Evolutionary conservation across 64 coral and sea anemone species (phyloP).

Genomic region (Dendronephthya gigantea): DNA sequence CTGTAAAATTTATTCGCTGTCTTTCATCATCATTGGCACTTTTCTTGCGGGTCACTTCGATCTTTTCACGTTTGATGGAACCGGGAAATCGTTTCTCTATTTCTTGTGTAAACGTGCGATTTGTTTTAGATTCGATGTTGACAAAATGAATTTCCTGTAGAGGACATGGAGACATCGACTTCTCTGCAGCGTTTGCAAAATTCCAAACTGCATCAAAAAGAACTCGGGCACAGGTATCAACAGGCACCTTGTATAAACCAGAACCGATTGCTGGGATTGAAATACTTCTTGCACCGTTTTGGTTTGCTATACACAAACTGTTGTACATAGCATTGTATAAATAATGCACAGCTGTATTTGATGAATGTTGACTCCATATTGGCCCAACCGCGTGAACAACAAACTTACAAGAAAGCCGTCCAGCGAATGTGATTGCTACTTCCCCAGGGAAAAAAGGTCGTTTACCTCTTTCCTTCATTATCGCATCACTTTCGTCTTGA

Average conservation of each 20-base stretch:
- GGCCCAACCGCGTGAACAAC: constrained; percentile 44
- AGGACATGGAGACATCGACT: background rate
- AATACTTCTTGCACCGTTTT: background rate
- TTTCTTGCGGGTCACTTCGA: no score
- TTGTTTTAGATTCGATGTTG: constrained; percentile 35
- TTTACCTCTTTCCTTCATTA: background rate
- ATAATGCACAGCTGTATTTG: background rate
- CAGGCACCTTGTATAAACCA: constrained; percentile 42
- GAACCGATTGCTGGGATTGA: constrained; percentile 51
- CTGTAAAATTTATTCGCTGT: no score
- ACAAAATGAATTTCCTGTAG: constrained; percentile 48
- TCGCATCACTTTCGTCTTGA: background rate
- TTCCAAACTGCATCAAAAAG: constrained; percentile 31
- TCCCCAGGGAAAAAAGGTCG: background rate
- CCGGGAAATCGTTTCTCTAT: constrained; percentile 33
- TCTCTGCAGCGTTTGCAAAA: background rate
- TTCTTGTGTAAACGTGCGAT: constrained; percentile 34
- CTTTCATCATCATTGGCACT: no score
- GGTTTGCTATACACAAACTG: background rate
- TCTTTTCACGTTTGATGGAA: background rate
- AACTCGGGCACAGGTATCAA: constrained; percentile 28
- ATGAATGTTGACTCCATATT: background rate
- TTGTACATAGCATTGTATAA: background rate
- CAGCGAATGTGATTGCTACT: constrained; percentile 8
- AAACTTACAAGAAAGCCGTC: constrained; percentile 20